Base-by-base conservation (phyloP, 2,888 invertebrate species). In the Branchellion lobata region DNA sequence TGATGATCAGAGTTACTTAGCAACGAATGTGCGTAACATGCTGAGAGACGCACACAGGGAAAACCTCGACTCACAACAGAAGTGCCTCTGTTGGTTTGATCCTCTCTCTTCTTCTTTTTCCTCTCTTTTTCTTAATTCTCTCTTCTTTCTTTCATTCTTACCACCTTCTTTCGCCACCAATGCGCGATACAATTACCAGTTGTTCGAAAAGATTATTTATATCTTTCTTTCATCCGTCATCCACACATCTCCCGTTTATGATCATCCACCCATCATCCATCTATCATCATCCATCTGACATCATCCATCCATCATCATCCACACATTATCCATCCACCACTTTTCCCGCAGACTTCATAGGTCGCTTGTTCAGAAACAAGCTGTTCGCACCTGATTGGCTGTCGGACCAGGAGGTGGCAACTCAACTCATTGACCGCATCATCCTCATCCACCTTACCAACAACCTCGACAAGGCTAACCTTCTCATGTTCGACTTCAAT, bases 1-100 rank as follows among this genome's bases (percentile, higher is more conserved):
- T 24, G 75, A 31, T 31, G 33, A 21, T 31, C 27, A 31, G 27
- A 65, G 65, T 18, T 77, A 65, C 40, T 24, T 77, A 33, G 61
- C 65, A 21, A 34, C 77, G 0, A 61, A 65, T 57, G 65, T 65
- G n/a, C 14, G 61, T 1, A 61, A 77, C 65, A 77, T 77, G 77
- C 33, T 77, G 2, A 33, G 61, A 31, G 65, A 77, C 33, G 77
- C 61, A 27, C 34, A 57, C 2, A 77, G 24, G 21, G 61, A 57
- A 31, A 36, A 36, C 1, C 24, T 77, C 27, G 34, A 31, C 36
- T 34, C 61, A 21, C 34, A 34, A 24, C 29, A 61, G n/a, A 53
- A 77, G 8, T 53, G 29, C n/a, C 77, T 77, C 24, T 1, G 36
- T 53, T 1, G n/a, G 40, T 40, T 5, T 40, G 40, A 8, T 40